Base-by-base conservation (phyloP, 2,888 invertebrate species). In the Andrena camellia region DNA sequence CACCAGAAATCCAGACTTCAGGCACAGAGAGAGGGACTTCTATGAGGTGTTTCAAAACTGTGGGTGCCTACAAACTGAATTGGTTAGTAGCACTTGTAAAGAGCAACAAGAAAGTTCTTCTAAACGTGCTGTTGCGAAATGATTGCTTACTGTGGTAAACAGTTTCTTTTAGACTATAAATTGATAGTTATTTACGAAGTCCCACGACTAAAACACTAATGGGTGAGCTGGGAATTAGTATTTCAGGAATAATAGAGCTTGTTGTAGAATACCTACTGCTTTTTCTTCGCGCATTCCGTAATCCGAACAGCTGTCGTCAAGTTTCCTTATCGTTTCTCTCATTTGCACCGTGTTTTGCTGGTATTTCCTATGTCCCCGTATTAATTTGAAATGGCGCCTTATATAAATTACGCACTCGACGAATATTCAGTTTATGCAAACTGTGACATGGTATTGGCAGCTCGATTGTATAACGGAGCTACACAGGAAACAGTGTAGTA, bases 341-440 rank as follows among this genome's bases (percentile, higher is more conserved):
- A 26, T 57, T 57, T 57, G 20, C 23, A 4, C 57, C 57, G 23
- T 57, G 23, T 57, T 10, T 57, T 57, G 54, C 23, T 57, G 57
- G 23, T 26, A 57, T 57, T 23, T 23, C 57, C 26, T 23, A 13
- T 23, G 57, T 23, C 26, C 10, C 10, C 10, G 26, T 23, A 10
- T 57, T 57, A 57, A 57, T 8, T 10, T 10, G 23, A 26, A 26
- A 57, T 57, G 10, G 23, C 10, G 57, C 57, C 23, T 57, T 42
- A 42, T 42, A 17, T 42, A 17, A 26, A 57, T 23, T 57, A 57
- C 20, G n/a, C 20, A 20, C 20, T 20, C 52, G 52, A 8, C 8
- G 52, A 52, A 52, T 52, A 52, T 57, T 57, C 57, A 57, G 13
- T 57, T 57, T 57, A 57, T 23, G 57, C 57, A 42, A 42, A 42